Conservation (phyloP, 2,113 vertebrate species). For the Grus americana region DNA sequence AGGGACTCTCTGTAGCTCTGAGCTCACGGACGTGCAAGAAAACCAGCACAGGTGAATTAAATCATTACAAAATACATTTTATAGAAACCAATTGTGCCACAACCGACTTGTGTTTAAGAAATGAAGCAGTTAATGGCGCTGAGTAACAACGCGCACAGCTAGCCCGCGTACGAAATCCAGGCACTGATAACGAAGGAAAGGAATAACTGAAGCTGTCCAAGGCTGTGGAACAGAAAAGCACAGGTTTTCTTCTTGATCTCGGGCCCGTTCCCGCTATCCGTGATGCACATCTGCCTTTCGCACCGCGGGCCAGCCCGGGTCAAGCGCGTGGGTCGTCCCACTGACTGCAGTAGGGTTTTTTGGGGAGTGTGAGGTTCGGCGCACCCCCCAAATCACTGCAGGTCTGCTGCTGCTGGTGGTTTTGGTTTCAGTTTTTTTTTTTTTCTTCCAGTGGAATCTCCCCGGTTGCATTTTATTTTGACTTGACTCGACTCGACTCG, state of each 20-base stretch:
- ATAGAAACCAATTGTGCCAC: background rate
- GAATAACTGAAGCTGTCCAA: background rate
- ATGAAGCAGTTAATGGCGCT: background rate
- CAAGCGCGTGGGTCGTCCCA: background rate
- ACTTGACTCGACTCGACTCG: too few species aligned
- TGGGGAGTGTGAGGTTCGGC: background rate
- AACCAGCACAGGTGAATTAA: background rate
- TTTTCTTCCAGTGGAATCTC: background rate
- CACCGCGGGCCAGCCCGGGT: background rate
- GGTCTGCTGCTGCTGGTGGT: background rate
- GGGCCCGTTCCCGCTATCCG: background rate
- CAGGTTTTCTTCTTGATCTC: background rate
- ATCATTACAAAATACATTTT: background rate
- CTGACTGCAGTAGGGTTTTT: rapidly evolving
- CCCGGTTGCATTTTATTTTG: background rate
- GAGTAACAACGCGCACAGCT: background rate
- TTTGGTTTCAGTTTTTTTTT: background rate
- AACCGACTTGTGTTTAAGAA: background rate
- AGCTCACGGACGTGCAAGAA: background rate
- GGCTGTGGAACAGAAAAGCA: background rate
- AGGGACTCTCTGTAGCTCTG: background rate
- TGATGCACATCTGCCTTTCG: rapidly evolving
- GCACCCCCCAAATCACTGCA: background rate
- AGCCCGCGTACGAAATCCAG: background rate
- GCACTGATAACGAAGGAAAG: background rate